Conservation (phyloP, 2,797 vertebrate genomes). For the Octomys mimax region DNA sequence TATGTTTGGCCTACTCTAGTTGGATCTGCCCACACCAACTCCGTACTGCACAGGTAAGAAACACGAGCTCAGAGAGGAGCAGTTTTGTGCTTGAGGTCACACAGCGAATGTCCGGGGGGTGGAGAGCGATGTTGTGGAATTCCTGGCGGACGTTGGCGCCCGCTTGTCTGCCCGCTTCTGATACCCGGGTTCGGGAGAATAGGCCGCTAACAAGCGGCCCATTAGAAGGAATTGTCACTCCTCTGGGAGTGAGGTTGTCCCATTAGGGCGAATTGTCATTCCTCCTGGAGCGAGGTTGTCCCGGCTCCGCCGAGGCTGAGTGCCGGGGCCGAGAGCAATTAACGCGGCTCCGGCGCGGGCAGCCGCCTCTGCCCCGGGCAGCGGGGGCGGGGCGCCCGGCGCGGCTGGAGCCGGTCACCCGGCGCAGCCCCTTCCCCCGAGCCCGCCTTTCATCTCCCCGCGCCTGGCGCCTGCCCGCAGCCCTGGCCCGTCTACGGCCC, state of each 20-base stretch:
- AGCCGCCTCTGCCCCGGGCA: conserved; percentile 79
- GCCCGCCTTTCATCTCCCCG: conserved; percentile 93
- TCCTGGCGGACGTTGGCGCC: conserved; percentile 79
- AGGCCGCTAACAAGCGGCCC: conserved; percentile 83
- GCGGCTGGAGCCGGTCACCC: conserved; percentile 91
- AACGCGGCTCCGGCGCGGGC: conserved; percentile 83
- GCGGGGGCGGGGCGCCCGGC: conserved; percentile 84
- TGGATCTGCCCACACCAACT: background rate
- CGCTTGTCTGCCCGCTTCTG: conserved; percentile 81
- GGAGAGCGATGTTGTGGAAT: conserved; percentile 57
- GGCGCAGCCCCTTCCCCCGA: conserved; percentile 91
- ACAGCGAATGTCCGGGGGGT: conserved; percentile 57
- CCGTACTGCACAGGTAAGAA: conserved; percentile 24
- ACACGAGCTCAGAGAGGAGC: conserved; percentile 71
- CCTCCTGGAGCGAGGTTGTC: conserved; percentile 81
- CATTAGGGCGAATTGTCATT: conserved; percentile 83
- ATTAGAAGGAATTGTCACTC: conserved; percentile 84
- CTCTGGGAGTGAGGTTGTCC: conserved; percentile 82
- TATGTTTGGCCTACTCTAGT: background rate
- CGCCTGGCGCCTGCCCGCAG: conserved; percentile 92
- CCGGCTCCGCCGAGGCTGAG: conserved; percentile 85
- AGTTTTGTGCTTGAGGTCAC: conserved; percentile 67
- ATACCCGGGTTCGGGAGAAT: conserved; percentile 79
- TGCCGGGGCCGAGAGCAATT: conserved; percentile 81
- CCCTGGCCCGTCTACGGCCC: conserved; percentile 90